Conservation (phyloP, 2,113 vertebrate species). For the Myanophis thanlyinensis region DNA sequence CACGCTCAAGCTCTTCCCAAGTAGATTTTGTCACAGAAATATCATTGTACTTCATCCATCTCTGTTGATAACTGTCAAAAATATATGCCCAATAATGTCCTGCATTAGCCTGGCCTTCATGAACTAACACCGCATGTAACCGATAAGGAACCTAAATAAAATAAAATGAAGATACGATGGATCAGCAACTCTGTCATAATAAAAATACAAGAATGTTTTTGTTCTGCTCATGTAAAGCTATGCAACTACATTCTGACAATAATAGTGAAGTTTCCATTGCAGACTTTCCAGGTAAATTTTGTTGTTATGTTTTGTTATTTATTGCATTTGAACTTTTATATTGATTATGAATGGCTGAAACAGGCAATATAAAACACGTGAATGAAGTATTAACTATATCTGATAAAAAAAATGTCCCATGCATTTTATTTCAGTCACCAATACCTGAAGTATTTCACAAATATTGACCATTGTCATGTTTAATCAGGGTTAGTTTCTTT, state of each 20-base stretch:
- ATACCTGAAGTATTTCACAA: neutral
- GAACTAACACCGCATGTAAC: constrained; percentile 94
- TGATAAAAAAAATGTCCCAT: neutral
- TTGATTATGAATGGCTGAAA: neutral
- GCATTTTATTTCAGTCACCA: neutral
- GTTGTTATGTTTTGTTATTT: no score
- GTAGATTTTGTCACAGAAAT: constrained; percentile 96
- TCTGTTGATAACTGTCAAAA: constrained; percentile 87
- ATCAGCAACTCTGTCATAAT: constrained; percentile 18
- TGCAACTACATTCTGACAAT: neutral
- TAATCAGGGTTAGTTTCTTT: neutral
- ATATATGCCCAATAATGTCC: constrained; percentile 99
- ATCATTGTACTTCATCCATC: constrained; percentile 99
- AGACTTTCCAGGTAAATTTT: neutral
- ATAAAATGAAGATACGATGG: neutral
- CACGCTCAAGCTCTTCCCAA: constrained; percentile 96
- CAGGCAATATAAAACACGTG: neutral
- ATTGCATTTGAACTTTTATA: neutral
- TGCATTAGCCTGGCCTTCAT: constrained; percentile 96
- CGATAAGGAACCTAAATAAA: constrained; percentile 88
- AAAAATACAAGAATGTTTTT: neutral
- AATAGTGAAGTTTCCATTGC: neutral
- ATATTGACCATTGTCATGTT: neutral
- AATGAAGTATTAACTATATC: neutral
- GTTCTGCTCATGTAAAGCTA: neutral